Percentiles rank a stretch among this genome's conserved stretches.
phyloP scores from a whole-genome alignment of 2,888 invertebrate species.

The Strigamia crassipes region DNA sequence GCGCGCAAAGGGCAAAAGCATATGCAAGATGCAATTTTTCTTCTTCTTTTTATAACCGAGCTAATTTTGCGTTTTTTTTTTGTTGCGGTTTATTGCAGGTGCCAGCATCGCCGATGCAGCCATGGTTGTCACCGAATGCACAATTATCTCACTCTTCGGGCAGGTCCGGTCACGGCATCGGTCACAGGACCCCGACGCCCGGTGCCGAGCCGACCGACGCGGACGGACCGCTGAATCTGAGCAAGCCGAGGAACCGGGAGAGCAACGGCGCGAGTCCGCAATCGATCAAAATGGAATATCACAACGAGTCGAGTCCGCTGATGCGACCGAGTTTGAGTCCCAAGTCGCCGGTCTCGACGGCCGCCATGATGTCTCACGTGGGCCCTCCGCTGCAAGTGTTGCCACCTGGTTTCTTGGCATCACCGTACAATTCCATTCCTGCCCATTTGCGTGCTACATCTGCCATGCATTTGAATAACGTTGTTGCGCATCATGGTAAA shows the following conservation, averaged over 20 bases:
- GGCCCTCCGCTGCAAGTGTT: slow-evolving; percentile 67
- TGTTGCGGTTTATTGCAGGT: slow-evolving; percentile 55
- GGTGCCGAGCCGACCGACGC: slow-evolving; percentile 64
- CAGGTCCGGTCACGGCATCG: slow-evolving; percentile 52
- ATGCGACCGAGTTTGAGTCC: slow-evolving; percentile 8
- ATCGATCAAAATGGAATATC: background rate
- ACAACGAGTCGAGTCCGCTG: background rate
- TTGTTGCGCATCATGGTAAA: slow-evolving; percentile 53
- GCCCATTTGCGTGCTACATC: slow-evolving; percentile 63
- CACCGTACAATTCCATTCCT: slow-evolving; percentile 67
- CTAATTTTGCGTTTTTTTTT: background rate
- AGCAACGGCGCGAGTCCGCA: slow-evolving; percentile 33
- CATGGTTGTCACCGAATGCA: slow-evolving; percentile 70
- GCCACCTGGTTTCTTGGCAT: slow-evolving; percentile 64
- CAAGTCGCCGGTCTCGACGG: slow-evolving; percentile 6
- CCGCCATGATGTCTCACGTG: slow-evolving; percentile 61
- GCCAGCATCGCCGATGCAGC: slow-evolving; percentile 55
- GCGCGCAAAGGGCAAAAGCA: too few species aligned
- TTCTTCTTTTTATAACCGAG: background rate
- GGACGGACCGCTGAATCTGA: slow-evolving; percentile 84
- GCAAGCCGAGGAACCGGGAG: slow-evolving; percentile 72
- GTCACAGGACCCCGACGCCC: slow-evolving; percentile 52
- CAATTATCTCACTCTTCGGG: slow-evolving; percentile 72
- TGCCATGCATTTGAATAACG: slow-evolving; percentile 46
- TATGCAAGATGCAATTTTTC: too few species aligned